Evolutionary conservation across 1,140 invertebrate genomes (phyloP).

Genomic region (Drosophila ogumai): DNA sequence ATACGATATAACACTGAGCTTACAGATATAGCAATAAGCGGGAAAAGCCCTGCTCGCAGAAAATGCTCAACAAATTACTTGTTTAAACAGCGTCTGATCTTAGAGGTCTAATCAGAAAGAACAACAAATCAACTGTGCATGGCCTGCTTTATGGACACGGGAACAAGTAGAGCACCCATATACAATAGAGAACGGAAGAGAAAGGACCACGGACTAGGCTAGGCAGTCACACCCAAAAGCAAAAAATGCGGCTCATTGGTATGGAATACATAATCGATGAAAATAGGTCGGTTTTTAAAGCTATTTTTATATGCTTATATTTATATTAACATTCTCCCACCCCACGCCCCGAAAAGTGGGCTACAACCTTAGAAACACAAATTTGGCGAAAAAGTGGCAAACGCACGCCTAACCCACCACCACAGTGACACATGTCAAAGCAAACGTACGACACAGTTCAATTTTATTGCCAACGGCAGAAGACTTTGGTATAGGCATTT

Average conservation of each 20-base stretch:
- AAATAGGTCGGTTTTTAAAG: conserved; percentile 2
- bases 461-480: conserved; percentile 59
- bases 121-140: background rate
- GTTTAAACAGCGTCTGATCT: background rate
- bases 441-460: conserved; percentile 52
- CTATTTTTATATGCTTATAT: conserved; percentile 2
- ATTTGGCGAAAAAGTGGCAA: conserved; percentile 36
- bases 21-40: too few species aligned
- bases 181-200: background rate
- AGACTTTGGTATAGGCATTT: background rate
- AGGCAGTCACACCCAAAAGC: conserved; percentile 5
- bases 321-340: background rate
- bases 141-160: background rate
- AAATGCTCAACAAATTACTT: background rate
- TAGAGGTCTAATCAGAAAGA: too few species aligned
- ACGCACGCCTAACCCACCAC: conserved; percentile 18
- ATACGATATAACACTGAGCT: too few species aligned
- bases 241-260: background rate
- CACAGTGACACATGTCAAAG: conserved; percentile 5
- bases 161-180: background rate
- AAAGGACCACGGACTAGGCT: background rate
- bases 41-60: too few species aligned
- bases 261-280: conserved; percentile 4
- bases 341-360: conserved; percentile 1
- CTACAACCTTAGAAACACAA: conserved; percentile 56